Evolutionary conservation across 2,888 invertebrate species (phyloP).

Genomic region (Melitaea athalia): DNA sequence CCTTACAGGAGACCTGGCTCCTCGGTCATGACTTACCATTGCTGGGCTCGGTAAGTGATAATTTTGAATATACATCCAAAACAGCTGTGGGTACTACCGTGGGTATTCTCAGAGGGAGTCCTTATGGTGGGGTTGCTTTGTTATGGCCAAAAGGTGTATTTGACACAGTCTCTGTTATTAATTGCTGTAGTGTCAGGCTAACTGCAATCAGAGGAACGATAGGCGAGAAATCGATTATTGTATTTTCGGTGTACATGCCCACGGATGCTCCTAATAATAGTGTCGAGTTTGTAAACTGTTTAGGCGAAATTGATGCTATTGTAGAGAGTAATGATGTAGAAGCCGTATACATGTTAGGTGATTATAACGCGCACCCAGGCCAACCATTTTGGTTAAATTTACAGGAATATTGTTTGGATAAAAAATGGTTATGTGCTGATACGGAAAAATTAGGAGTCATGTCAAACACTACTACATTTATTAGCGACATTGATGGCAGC

Average conservation of each 20-base stretch:
- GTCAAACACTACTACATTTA: slow-evolving; percentile 29
- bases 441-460: not conserved
- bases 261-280: slow-evolving; percentile 5
- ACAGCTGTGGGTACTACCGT: not conserved
- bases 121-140: not conserved
- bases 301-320: slow-evolving; percentile 5
- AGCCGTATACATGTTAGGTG: not conserved
- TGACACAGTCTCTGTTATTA: not conserved
- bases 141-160: not conserved
- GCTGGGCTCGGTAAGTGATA: too few species aligned
- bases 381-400: not conserved
- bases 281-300: slow-evolving; percentile 10
- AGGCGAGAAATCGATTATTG: not conserved
- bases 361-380: not conserved
- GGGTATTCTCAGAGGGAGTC: not conserved
- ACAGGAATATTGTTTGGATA: not conserved
- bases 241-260: slow-evolving; percentile 7
- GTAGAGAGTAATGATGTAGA: not conserved
- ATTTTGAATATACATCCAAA: not conserved
- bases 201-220: not conserved
- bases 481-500: slow-evolving; percentile 29
- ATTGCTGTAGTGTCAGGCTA: not conserved
- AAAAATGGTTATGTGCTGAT: not conserved
- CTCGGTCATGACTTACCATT: too few species aligned
- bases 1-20: too few species aligned